Base-by-base conservation (phyloP, 1,140 invertebrate genomes). In the Drosophila sturtevanti region DNA sequence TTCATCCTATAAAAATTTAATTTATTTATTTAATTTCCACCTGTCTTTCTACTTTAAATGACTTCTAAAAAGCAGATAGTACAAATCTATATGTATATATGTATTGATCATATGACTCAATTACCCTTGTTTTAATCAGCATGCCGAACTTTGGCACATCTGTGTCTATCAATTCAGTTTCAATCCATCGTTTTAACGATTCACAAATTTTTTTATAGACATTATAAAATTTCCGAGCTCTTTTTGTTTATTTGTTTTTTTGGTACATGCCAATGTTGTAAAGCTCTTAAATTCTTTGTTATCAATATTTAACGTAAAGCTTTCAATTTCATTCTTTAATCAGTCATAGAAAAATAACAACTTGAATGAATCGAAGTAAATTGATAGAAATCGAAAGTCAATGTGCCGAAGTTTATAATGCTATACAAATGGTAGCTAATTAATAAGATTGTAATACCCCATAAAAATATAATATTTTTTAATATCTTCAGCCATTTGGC, bases 291-390 rank as follows among this genome's bases (percentile, higher is more conserved):
- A 38, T 5, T 22, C 12, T 18, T 67, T 41, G 52, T 77, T 77
- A 85, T 79, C 77, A 66, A 24, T 6, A 31, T 24, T 54, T 35
- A 69, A 61, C 24, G 34, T 58, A 62, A 64, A 31, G 59, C 73
- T 67, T 70, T 80, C 54, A 41, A 37, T 80, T 86, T 72, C 65
- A 72, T 71, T 75, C 75, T 71, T 63, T 56, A 78, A 71, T 70
- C 59, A 68, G 18, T 56, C 37, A 75, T 68, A 24, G 38, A 24
- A 68, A 24, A 62, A 24, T n/a, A 16, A 37, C 14, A 44, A 48
- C 41, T 27, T 63, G 51, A 68, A 76, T 62, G 64, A 56, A 68
- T 63, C 54, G 24, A 16, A 22, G 34, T 38, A 63, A 27, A 63
- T 71, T 31, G 12, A 48, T n/a, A 16, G 51, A 27, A 44, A 44